Conservation (phyloP, 2,888 invertebrate species). For the Nebria brevicollis region DNA sequence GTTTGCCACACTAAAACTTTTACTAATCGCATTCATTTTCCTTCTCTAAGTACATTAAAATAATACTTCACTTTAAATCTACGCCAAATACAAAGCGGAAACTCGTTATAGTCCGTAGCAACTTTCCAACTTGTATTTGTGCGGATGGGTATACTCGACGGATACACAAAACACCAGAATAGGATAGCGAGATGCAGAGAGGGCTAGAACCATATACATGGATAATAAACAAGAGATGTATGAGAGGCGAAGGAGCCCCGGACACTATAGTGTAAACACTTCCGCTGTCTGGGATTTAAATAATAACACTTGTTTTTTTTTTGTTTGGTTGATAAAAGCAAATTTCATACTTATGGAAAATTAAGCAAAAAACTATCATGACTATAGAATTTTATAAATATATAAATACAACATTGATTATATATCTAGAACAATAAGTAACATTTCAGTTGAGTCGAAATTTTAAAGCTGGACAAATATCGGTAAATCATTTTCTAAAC, state of each 20-base stretch:
- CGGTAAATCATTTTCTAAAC: no score
- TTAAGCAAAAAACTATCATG: not conserved
- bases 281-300: not conserved
- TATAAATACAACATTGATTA: not conserved
- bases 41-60: conserved; percentile 23
- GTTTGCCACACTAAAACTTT: conserved; percentile 20
- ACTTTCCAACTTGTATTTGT: not conserved
- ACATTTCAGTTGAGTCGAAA: no score
- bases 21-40: conserved; percentile 21
- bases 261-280: not conserved
- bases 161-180: not conserved
- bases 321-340: not conserved
- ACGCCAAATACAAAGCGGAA: conserved; percentile 21
- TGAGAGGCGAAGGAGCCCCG: not conserved
- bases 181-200: not conserved
- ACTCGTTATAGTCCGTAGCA: not conserved
- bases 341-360: not conserved
- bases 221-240: not conserved
- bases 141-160: not conserved
- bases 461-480: no score
- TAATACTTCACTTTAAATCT: conserved; percentile 26
- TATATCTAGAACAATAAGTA: no score
- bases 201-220: not conserved
- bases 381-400: not conserved
- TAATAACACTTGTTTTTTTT: not conserved